Evolutionary conservation across 2,113 vertebrate species (phyloP).

Genomic region (Catharus fuscescens): DNA sequence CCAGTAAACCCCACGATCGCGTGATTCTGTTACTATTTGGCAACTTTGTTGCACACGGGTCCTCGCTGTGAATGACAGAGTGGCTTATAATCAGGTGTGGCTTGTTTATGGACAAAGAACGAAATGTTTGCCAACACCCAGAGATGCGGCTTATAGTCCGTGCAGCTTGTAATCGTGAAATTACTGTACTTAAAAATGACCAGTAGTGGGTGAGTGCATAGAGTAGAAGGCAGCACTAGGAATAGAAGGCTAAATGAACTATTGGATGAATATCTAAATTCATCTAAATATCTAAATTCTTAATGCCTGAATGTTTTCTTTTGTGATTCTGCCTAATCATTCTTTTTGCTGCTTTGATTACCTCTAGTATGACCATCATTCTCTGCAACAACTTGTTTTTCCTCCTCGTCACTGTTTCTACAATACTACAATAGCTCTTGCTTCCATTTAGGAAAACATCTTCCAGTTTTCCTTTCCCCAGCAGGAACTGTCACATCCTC

Average conservation of each 20-base stretch:
- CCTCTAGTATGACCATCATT: neutral
- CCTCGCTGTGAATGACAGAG: too few species aligned
- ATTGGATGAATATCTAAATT: neutral
- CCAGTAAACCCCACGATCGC: too few species aligned
- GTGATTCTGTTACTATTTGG: too few species aligned
- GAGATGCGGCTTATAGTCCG: too few species aligned
- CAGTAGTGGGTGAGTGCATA: neutral
- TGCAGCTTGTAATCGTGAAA: too few species aligned
- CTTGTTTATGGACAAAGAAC: too few species aligned
- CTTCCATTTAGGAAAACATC: neutral
- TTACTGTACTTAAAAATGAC: neutral
- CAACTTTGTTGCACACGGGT: too few species aligned
- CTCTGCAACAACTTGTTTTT: neutral
- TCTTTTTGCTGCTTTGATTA: neutral
- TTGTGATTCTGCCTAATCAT: neutral
- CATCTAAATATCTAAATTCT: neutral
- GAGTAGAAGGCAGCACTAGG: neutral
- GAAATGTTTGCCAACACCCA: too few species aligned
- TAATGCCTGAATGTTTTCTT: neutral
- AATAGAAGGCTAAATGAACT: neutral
- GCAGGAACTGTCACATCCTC: neutral
- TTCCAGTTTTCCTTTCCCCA: neutral
- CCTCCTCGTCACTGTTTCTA: neutral
- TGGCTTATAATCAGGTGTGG: too few species aligned
- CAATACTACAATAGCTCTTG: fast-evolving